Conservation (phyloP, 2,797 vertebrate species). For the Sylvilagus floridanus region DNA sequence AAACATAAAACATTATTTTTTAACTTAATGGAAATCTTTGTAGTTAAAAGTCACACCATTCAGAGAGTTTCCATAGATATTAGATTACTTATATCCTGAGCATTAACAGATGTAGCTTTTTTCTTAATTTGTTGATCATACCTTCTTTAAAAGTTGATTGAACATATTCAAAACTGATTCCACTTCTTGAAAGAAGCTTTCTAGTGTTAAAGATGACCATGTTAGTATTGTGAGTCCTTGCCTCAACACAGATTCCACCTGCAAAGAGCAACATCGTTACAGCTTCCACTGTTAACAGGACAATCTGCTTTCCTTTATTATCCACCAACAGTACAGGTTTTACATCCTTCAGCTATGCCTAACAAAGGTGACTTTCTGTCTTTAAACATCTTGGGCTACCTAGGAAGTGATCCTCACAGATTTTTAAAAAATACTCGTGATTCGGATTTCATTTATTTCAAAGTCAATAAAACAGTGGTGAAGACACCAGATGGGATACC, state of each 20-base stretch:
- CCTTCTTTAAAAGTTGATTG: constrained; percentile 89
- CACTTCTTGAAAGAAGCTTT: constrained; percentile 90
- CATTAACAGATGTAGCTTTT: constrained; percentile 6
- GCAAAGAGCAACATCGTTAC: constrained; percentile 54
- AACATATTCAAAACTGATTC: constrained; percentile 88
- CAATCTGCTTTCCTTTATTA: constrained; percentile 27
- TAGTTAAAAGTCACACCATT: constrained; percentile 33
- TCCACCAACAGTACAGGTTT: background rate
- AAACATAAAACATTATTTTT: constrained; percentile 18
- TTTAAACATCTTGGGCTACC: constrained; percentile 47
- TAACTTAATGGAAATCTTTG: background rate
- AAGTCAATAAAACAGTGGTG: background rate
- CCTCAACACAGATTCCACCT: constrained; percentile 90
- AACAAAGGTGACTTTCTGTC: constrained; percentile 56
- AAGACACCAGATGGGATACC: too few species aligned
- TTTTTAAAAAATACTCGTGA: constrained; percentile 51
- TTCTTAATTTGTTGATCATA: constrained; percentile 69
- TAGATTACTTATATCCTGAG: background rate
- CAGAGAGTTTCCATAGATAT: background rate
- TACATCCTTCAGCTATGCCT: background rate
- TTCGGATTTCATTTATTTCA: constrained; percentile 66
- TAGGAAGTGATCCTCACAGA: constrained; percentile 19
- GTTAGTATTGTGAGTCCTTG: constrained; percentile 90
- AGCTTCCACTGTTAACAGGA: background rate
- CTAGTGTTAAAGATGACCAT: constrained; percentile 91